These are phyloP conservation scores for Pentalonia nigronervosa DNA, from an alignment of 1,140 invertebrate genomes.

Conservation along the genomic window DNA sequence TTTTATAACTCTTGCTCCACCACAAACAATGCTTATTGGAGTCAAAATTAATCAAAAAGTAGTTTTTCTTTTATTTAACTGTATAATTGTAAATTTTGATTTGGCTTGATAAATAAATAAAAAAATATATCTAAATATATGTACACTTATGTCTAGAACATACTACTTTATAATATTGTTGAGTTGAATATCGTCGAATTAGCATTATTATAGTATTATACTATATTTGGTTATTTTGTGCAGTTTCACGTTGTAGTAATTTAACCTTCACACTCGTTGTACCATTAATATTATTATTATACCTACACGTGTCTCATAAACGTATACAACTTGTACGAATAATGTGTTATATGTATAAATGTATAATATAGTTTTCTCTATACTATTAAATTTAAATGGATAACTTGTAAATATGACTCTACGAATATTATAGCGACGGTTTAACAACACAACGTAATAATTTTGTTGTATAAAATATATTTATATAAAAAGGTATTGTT, in stretches of 20 bases:
- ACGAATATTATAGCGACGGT: not conserved
- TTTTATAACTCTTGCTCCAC: too few species aligned
- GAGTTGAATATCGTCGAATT: not conserved
- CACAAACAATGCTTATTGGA: too few species aligned
- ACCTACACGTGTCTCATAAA: constrained; percentile 18
- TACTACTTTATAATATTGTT: not conserved
- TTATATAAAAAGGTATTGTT: not conserved
- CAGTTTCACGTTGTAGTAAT: not conserved
- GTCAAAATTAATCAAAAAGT: too few species aligned
- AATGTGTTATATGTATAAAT: not conserved
- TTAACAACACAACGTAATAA: not conserved
- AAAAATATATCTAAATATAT: too few species aligned
- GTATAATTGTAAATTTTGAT: too few species aligned
- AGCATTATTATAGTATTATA: constrained; percentile 1
- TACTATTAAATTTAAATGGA: not conserved
- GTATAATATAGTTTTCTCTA: not conserved
- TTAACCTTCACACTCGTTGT: not conserved
- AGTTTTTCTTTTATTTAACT: too few species aligned
- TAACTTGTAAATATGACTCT: not conserved
- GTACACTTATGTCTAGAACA: not conserved
- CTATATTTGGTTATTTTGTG: constrained; percentile 14
- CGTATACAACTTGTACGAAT: not conserved
- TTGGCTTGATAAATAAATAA: too few species aligned
- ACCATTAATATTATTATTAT: not conserved
- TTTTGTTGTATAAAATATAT: not conserved